A percentile compares a stretch with the other conserved stretches of the same genome.
Evolutionary conservation across 2,113 vertebrate genomes (phyloP).

Genomic region (Microtus richardsoni): DNA sequence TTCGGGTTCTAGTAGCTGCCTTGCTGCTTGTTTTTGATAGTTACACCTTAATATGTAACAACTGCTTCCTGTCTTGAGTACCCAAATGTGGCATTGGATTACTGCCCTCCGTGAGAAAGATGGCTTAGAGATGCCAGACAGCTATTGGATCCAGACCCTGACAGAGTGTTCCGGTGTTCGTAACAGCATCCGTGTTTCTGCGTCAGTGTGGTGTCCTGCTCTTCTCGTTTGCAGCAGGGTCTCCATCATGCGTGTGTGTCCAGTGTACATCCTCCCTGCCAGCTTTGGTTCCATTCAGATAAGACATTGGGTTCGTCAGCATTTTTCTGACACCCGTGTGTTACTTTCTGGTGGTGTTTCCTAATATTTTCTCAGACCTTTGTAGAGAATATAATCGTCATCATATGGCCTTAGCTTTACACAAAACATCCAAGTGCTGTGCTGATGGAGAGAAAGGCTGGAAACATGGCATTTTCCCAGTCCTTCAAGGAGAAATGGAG

Average conservation of each 20-base stretch:
- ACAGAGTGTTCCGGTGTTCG: background rate
- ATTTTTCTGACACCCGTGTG: conserved; percentile 22
- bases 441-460: conserved; percentile 43
- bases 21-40: background rate
- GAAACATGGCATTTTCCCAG: background rate
- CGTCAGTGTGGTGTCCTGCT: background rate
- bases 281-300: background rate
- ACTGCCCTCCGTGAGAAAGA: background rate
- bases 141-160: background rate
- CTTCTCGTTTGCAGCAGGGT: background rate
- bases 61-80: background rate
- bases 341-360: background rate
- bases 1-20: background rate
- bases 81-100: background rate
- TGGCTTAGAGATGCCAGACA: background rate
- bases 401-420: background rate
- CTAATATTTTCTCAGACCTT: conserved; percentile 44
- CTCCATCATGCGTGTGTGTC: background rate
- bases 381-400: background rate
- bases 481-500: conserved; percentile 7
- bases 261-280: background rate
- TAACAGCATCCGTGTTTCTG: accelerated
- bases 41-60: background rate
- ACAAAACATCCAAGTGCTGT: conserved; percentile 15
- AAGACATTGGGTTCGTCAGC: background rate